phyloP scores from a whole-genome alignment of 2,113 vertebrate genomes.

The Seriola rivoliana region DNA sequence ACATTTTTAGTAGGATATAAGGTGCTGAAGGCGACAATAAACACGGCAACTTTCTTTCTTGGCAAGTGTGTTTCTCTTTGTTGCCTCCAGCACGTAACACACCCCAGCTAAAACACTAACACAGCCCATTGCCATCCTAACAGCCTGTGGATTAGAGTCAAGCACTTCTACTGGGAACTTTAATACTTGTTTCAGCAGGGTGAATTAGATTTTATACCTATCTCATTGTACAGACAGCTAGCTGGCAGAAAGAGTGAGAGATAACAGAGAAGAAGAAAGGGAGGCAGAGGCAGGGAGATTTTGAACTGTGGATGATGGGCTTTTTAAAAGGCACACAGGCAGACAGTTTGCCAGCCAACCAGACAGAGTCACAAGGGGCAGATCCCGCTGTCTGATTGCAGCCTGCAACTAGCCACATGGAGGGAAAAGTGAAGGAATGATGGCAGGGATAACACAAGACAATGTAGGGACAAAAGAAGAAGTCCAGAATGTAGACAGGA shows the following conservation, averaged over 20 bases:
- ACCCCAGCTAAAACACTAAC: conserved; percentile 23
- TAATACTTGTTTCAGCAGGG: conserved; percentile 43
- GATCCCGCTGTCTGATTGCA: conserved; percentile 35
- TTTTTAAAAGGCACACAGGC: conserved; percentile 32
- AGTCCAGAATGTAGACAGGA: conserved; percentile 6
- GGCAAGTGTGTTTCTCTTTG: conserved; percentile 14
- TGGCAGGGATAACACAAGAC: conserved; percentile 1
- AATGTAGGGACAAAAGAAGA: neutral
- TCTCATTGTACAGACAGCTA: conserved; percentile 43
- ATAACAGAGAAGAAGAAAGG: conserved; percentile 27
- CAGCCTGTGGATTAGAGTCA: conserved; percentile 46
- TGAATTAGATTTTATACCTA: conserved; percentile 34
- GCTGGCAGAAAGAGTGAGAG: conserved; percentile 30
- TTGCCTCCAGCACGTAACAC: conserved; percentile 9
- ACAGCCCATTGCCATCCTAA: conserved; percentile 29
- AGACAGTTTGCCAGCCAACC: conserved; percentile 9
- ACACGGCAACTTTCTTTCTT: conserved; percentile 8
- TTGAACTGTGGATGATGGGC: conserved; percentile 49
- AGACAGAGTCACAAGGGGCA: conserved; percentile 20
- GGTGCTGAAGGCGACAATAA: neutral
- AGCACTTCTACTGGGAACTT: conserved; percentile 38
- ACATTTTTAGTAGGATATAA: neutral
- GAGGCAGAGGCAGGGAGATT: conserved; percentile 19
- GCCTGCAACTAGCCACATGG: neutral
- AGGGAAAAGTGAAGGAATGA: conserved; percentile 8